A percentile compares a stretch with the other conserved stretches of the same genome.
Evolutionary conservation across 2,113 vertebrate genomes (phyloP).

Genomic region (Gallinago undulata): DNA sequence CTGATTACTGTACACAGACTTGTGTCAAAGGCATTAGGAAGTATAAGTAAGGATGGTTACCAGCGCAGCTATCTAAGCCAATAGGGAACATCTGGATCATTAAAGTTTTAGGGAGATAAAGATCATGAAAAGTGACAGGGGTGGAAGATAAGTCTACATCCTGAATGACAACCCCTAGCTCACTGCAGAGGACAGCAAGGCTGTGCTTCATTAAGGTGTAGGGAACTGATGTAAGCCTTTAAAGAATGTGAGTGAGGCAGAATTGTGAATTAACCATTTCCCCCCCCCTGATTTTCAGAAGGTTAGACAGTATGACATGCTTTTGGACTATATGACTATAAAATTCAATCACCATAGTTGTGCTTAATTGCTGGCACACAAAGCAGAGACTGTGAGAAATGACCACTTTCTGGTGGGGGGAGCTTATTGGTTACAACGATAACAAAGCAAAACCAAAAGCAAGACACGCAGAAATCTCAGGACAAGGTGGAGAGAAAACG

Average conservation of each 20-base stretch:
- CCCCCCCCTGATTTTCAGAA: background rate
- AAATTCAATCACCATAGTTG: background rate
- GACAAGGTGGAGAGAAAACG: background rate
- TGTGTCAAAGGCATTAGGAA: background rate
- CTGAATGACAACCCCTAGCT: background rate
- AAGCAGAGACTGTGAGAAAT: background rate
- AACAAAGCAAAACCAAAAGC: background rate
- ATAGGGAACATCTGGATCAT: conserved; percentile 38
- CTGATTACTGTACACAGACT: background rate
- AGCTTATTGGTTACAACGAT: background rate
- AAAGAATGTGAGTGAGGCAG: background rate
- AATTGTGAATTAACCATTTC: background rate
- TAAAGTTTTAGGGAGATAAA: conserved; percentile 46
- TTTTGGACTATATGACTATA: background rate
- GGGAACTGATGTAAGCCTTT: background rate
- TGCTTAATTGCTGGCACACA: background rate
- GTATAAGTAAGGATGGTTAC: background rate
- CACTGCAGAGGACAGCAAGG: background rate
- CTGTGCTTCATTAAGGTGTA: background rate
- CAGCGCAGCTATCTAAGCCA: background rate
- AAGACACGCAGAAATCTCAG: background rate
- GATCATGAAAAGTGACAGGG: conserved; percentile 9
- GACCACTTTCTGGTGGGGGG: background rate
- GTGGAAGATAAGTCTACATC: background rate
- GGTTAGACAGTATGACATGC: background rate